phyloP scores from a whole-genome alignment of 2,888 invertebrate species.

The Lacanobia oleracea region DNA sequence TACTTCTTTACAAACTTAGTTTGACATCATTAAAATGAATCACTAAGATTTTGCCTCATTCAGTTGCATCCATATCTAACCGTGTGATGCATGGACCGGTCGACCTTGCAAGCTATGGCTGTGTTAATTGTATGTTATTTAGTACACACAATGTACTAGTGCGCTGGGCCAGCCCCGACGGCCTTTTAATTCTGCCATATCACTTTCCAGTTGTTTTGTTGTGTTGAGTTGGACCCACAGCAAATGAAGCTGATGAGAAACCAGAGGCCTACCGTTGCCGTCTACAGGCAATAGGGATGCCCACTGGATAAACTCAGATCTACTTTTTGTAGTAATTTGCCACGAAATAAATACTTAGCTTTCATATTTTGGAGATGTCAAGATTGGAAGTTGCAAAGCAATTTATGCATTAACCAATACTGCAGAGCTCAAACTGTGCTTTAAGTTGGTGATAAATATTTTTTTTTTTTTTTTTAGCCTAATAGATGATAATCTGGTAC shows the following conservation, averaged over 20 bases:
- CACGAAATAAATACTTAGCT: not conserved
- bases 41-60: constrained; percentile 48
- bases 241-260: not conserved
- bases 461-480: too few species aligned
- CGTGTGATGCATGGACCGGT: constrained; percentile 66
- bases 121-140: constrained; percentile 69
- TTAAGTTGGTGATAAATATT: too few species aligned
- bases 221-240: not conserved
- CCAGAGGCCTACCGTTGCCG: too few species aligned
- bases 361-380: not conserved
- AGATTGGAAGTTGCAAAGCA: not conserved
- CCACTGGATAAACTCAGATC: too few species aligned
- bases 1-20: not conserved
- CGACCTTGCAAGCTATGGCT: constrained; percentile 71
- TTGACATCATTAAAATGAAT: constrained; percentile 27
- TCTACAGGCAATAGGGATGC: not conserved
- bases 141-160: constrained; percentile 50
- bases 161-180: constrained; percentile 44
- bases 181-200: constrained; percentile 55
- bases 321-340: not conserved
- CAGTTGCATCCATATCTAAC: constrained; percentile 53
- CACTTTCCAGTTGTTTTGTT: constrained; percentile 51
- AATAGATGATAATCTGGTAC: not conserved
- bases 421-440: not conserved
- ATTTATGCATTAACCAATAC: constrained; percentile 12